Percentiles rank a stretch among this genome's conserved stretches.
These are phyloP conservation scores for Lampris megalopsis DNA, from an alignment of 2,113 vertebrate genomes.

Conservation along the genomic window DNA sequence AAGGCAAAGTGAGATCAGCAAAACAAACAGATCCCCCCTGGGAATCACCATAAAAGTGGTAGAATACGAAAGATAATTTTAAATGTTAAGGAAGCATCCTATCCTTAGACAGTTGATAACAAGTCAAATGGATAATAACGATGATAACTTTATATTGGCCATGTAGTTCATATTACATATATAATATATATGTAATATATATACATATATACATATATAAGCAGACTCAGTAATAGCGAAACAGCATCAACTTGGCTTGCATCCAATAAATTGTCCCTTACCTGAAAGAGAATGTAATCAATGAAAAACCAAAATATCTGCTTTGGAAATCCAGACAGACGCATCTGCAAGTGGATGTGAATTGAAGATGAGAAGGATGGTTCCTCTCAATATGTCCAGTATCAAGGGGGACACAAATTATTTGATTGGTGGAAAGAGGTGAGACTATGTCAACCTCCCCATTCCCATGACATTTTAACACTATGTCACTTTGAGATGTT, in stretches of 20 bases:
- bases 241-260: background rate
- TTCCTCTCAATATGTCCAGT: conserved; percentile 24
- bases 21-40: conserved; percentile 17
- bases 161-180: too few species aligned
- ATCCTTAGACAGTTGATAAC: background rate
- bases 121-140: background rate
- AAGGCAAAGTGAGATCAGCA: background rate
- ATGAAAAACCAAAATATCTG: conserved; percentile 23
- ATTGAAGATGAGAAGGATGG: conserved; percentile 25
- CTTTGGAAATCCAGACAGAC: conserved; percentile 29
- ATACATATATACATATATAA: too few species aligned
- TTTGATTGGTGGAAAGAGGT: conserved; percentile 58
- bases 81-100: background rate
- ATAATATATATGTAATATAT: background rate
- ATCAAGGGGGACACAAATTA: conserved; percentile 16
- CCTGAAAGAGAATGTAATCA: conserved; percentile 1
- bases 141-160: background rate
- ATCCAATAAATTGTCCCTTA: background rate
- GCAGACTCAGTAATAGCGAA: background rate
- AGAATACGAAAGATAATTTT: background rate
- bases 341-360: conserved; percentile 32
- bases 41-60: background rate
- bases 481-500: background rate
- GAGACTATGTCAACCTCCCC: background rate
- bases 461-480: conserved; percentile 35